phyloP scores from a whole-genome alignment of 2,888 invertebrate species.

The Allacma fusca region DNA sequence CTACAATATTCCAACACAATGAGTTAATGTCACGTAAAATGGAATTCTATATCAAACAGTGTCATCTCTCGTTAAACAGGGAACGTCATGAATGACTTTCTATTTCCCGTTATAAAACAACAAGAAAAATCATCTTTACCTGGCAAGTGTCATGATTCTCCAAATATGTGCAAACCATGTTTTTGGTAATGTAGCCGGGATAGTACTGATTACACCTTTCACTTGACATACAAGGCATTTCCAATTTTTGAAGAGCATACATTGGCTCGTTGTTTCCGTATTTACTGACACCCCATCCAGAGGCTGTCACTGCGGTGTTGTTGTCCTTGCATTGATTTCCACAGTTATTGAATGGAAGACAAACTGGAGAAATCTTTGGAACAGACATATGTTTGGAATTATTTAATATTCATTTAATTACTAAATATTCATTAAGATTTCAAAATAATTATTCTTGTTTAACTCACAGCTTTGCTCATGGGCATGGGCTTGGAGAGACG shows the following conservation, averaged over 20 bases:
- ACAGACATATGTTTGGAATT: not conserved
- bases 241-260: slow-evolving; percentile 50
- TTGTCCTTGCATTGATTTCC: slow-evolving; percentile 34
- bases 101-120: slow-evolving; percentile 48
- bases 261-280: not conserved
- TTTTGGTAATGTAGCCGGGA: slow-evolving; percentile 45
- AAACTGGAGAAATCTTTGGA: slow-evolving; percentile 47
- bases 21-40: too few species aligned
- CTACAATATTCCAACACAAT: too few species aligned
- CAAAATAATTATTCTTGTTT: too few species aligned
- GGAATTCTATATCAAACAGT: too few species aligned
- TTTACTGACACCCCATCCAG: slow-evolving; percentile 49
- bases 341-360: slow-evolving; percentile 49
- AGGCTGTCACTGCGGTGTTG: slow-evolving; percentile 42
- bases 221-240: slow-evolving; percentile 50
- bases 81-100: too few species aligned
- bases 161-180: slow-evolving; percentile 56
- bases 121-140: too few species aligned
- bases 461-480: too few species aligned
- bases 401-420: too few species aligned
- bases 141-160: slow-evolving; percentile 53
- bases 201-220: slow-evolving; percentile 45
- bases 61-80: too few species aligned
- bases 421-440: too few species aligned
- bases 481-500: not conserved